phyloP scores from a whole-genome alignment of 1,140 invertebrate species.

The Drosophila kepulauana region DNA sequence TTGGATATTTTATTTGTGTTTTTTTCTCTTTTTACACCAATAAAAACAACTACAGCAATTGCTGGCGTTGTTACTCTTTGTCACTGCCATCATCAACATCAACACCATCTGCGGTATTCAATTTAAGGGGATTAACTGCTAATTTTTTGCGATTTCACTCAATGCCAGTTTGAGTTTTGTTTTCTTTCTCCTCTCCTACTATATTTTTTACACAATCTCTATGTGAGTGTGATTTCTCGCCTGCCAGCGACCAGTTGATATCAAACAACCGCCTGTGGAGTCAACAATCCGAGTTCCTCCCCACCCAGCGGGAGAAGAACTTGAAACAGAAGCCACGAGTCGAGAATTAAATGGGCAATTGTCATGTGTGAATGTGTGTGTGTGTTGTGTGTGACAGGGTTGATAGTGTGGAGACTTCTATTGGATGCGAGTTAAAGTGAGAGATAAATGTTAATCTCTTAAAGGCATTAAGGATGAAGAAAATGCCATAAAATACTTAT shows the following conservation, averaged over 20 bases:
- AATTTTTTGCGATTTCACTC: slow-evolving; percentile 83
- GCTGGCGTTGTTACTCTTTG: slow-evolving; percentile 43
- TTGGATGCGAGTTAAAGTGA: background rate
- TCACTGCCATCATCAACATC: slow-evolving; percentile 58
- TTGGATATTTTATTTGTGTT: slow-evolving; percentile 21
- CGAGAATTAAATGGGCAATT: slow-evolving; percentile 41
- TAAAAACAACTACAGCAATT: background rate
- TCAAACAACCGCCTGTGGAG: slow-evolving; percentile 67
- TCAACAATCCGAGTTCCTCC: slow-evolving; percentile 27
- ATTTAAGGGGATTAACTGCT: slow-evolving; percentile 85
- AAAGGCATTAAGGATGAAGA: too few species aligned
- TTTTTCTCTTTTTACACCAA: slow-evolving; percentile 6
- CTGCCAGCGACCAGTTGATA: slow-evolving; percentile 37
- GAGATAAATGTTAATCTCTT: too few species aligned
- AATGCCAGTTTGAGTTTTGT: slow-evolving; percentile 70
- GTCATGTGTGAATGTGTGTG: background rate
- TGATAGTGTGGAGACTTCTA: background rate
- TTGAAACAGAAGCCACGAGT: slow-evolving; percentile 37
- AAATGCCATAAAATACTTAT: too few species aligned
- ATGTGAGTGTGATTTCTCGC: slow-evolving; percentile 39
- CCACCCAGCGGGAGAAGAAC: background rate
- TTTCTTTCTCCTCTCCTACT: slow-evolving; percentile 23
- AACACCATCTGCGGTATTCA: slow-evolving; percentile 83
- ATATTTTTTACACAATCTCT: slow-evolving; percentile 16
- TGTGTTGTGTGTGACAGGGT: background rate